Base-by-base conservation (phyloP, 2,888 invertebrate genomes). In the Phortica okadai region DNA sequence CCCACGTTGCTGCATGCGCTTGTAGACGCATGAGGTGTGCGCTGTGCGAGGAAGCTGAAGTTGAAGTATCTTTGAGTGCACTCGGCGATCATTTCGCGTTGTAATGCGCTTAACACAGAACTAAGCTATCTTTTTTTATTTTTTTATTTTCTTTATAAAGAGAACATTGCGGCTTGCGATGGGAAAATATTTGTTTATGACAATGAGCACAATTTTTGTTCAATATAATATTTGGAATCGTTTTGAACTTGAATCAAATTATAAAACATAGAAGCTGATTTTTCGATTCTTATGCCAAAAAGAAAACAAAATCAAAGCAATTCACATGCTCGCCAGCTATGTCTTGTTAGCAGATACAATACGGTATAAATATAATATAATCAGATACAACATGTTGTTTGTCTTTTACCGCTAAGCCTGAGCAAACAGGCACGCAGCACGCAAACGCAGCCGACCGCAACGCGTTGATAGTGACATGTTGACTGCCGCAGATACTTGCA, bases 401-500 rank as follows among this genome's bases (percentile, higher is more conserved):
- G 41, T 72, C 33, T 72, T 62, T 33, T 72, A 72, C 54, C 33
- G 70, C 70, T 72, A 72, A 72, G 70, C 54, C 70, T 72, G 33
- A 44, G 70, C 56, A 72, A 72, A 72, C 70, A 54, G 25, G 56
- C 56, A 16, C 16, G 33, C 70, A 56, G 54, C 70, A 72, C 70
- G 56, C 67, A 56, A 44, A 25, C 10, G 25, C 70, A 72, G 45
- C 70, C 54, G 54, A 33, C 14, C 70, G 21, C 41, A 21, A 50
- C 56, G 56, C 11, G 2, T 25, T 62, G 62, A 62, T 62, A 62
- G 62, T 62, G 62, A 62, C 62, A 70, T 8, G 21, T 21, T 50
- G 69, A 42, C 45, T 66, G 66, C 33, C 41, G 64, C 44, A 16
- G 59, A 16, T 59, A 8, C 59, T 59, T 50, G 50, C 50, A 50